phyloP scores from a whole-genome alignment of 2,888 invertebrate genomes.

The Azorinus chamasolen region DNA sequence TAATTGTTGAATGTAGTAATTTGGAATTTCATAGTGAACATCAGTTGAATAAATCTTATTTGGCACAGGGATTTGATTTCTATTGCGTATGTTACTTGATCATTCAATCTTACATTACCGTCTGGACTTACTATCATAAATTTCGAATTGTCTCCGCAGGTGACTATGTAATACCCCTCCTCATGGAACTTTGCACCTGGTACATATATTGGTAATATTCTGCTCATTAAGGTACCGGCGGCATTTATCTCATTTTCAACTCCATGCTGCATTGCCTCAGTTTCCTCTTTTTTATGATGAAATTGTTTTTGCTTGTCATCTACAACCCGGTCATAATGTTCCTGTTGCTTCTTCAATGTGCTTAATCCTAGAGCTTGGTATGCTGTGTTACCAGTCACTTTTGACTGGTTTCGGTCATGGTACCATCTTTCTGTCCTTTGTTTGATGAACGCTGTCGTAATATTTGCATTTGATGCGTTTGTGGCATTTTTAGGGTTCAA shows the following conservation, averaged over 20 bases:
- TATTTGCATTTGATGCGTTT: background rate
- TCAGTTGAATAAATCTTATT: slow-evolving; percentile 22
- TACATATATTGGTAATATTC: background rate
- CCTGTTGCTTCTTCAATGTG: background rate
- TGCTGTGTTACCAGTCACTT: background rate
- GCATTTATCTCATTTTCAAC: background rate
- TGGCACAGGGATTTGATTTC: slow-evolving; percentile 17
- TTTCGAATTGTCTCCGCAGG: background rate
- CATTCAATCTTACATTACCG: background rate
- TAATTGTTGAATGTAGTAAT: slow-evolving; percentile 22
- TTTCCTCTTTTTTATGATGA: background rate
- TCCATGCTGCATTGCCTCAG: slow-evolving; percentile 5
- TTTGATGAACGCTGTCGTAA: background rate
- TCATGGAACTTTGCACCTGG: background rate
- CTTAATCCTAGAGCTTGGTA: background rate
- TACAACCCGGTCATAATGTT: slow-evolving; percentile 1
- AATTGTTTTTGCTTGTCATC: background rate
- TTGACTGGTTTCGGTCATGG: background rate
- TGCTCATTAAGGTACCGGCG: background rate
- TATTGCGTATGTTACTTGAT: background rate
- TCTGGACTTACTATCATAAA: slow-evolving; percentile 9
- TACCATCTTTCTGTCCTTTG: background rate
- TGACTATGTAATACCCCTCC: background rate
- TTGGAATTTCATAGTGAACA: slow-evolving; percentile 32
- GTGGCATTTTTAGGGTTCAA: background rate